Evolutionary conservation across 2,113 vertebrate species (phyloP).

Genomic region (Tenebrosternarchus preto): DNA sequence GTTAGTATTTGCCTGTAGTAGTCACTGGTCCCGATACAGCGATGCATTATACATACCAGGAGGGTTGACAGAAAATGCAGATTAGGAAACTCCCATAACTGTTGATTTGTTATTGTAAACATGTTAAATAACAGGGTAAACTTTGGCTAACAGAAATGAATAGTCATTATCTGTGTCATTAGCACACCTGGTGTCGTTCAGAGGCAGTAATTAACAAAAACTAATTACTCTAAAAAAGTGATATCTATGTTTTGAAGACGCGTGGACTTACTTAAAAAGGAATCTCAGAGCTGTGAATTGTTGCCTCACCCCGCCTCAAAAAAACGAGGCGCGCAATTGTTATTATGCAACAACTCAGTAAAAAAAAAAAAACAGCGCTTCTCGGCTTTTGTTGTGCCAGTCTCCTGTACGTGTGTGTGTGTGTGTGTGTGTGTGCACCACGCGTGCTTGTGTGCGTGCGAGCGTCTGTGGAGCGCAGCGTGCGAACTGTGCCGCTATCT

Average conservation of each 20-base stretch:
- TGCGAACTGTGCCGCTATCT: conserved; percentile 48
- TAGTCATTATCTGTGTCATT: conserved; percentile 42
- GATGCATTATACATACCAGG: too few relatives aligned
- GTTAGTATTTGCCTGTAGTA: neutral
- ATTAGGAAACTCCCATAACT: neutral
- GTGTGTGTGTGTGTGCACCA: neutral
- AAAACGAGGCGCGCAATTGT: conserved; percentile 9
- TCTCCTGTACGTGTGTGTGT: conserved; percentile 23
- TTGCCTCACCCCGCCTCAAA: neutral
- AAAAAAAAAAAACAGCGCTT: neutral
- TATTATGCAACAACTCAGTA: conserved; percentile 5
- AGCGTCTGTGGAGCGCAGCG: neutral
- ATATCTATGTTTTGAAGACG: conserved; percentile 34
- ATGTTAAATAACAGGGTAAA: conserved; percentile 10
- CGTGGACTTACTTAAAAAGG: neutral
- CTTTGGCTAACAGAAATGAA: neutral
- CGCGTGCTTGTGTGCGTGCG: neutral
- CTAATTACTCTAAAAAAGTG: conserved; percentile 26
- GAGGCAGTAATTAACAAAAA: conserved; percentile 39
- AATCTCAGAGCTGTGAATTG: neutral
- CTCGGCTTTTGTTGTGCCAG: conserved; percentile 8
- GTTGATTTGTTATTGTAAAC: conserved; percentile 26
- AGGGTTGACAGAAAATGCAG: neutral
- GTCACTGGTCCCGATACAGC: too few relatives aligned
- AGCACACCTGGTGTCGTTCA: conserved; percentile 42